Evolutionary conservation across 2,113 vertebrate genomes (phyloP), one percentile per base, ranked within the genome.

Genomic region (Aepyceros melampus): DNA sequence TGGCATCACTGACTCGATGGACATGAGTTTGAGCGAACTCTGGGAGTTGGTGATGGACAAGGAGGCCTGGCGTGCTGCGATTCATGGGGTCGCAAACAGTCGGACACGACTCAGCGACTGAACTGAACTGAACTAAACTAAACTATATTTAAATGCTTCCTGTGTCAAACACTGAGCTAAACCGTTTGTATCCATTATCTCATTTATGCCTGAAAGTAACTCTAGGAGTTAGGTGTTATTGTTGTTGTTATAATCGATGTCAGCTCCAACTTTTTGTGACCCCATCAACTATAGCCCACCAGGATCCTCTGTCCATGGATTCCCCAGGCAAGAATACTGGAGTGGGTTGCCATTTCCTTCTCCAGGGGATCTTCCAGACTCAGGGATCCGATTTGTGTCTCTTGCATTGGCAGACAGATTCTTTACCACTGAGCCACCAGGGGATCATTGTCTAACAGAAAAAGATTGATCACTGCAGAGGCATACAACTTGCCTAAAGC

Each of bases 141-240:
- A 60, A 91, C 8, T 21, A 86, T 67, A 89, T 79, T 49, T 60
- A n/a, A 86, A 33, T 67, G 36, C 36, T 79, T 87, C 33, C 25
- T 31, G 74, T 51, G 29, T 27, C 71, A 83, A 87, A 93, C 60
- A 78, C 55, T 55, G 25, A 96, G 8, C n/a, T 89, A 58, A 95
- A 76, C 49, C 53, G 5, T 94, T 92, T 60, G 33, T 21, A 89
- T 76, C 56, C 31, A 60, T 81, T 64, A 89, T 55, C 31, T 96
- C 43, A 56, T 95, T 94, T 94, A 87, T 84, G 92, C 33, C 78
- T 87, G 33, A 90, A 81, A 74, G 67, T 91, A 94, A 76, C 36
- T 36, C 45, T 58, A 82, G 21, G 43, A 79, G 33, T 89, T 82
- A 78, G 55, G 6, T 82, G 10, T 55, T 88, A 43, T 43, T 74